phyloP scores from a whole-genome alignment of 2,113 vertebrate genomes.

The Chitala chitala region DNA sequence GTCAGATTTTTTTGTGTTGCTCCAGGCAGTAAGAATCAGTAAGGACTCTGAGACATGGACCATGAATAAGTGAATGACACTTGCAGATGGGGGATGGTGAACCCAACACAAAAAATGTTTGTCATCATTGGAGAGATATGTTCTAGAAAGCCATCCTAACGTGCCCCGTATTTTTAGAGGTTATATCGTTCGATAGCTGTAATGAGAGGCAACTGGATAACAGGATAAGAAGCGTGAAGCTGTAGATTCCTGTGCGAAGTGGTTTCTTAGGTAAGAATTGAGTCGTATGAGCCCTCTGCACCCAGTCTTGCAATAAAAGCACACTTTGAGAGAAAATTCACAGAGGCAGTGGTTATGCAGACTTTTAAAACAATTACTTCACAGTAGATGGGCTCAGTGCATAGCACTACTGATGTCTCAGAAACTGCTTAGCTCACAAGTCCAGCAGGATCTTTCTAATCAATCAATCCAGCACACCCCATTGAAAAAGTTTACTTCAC shows the following conservation, averaged over 20 bases:
- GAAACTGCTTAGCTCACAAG: background rate
- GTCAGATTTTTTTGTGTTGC: too few relatives aligned
- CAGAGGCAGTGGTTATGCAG: background rate
- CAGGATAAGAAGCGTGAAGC: background rate
- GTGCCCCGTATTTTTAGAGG: background rate
- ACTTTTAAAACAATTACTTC: slow-evolving; percentile 6
- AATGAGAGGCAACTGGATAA: background rate
- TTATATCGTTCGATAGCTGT: background rate
- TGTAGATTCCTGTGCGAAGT: background rate
- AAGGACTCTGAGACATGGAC: background rate
- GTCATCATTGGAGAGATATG: too few relatives aligned
- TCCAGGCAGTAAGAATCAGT: background rate
- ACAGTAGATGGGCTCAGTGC: background rate
- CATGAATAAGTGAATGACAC: background rate
- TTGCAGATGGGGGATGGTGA: background rate
- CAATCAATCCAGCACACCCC: background rate
- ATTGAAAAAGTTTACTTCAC: background rate
- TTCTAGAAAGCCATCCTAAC: background rate
- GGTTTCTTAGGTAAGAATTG: background rate
- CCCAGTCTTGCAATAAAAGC: background rate
- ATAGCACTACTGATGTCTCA: background rate
- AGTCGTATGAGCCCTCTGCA: background rate
- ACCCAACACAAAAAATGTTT: background rate
- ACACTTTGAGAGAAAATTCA: background rate
- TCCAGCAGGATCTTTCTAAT: background rate